phyloP scores from a whole-genome alignment of 2,113 vertebrate genomes.

The Albula goreensis region DNA sequence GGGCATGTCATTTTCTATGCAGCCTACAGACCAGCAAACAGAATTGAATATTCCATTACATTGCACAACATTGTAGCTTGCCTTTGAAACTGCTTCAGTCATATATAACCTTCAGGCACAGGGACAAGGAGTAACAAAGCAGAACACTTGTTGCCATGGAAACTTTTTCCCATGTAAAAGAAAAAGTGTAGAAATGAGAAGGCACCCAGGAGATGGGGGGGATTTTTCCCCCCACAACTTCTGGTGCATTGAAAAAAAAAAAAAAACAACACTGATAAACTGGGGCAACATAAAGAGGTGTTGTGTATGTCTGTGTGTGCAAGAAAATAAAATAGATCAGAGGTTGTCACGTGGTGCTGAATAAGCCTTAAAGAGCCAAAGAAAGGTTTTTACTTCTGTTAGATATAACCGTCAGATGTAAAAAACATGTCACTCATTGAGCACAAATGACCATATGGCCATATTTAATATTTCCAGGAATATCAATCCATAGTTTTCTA shows the following conservation, averaged over 20 bases:
- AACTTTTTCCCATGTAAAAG: slow-evolving; percentile 42
- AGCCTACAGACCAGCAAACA: not conserved
- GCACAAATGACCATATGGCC: not conserved
- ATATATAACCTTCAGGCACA: slow-evolving; percentile 35
- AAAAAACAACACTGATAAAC: not conserved
- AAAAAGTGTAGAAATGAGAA: slow-evolving; percentile 47
- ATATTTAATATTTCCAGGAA: not conserved
- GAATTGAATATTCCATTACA: slow-evolving; percentile 1
- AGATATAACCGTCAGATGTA: too few relatives aligned
- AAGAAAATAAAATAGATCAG: not conserved
- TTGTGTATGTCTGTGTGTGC: not conserved
- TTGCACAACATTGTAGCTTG: slow-evolving; percentile 10
- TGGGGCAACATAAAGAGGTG: not conserved
- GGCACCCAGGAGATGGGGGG: slow-evolving; percentile 35
- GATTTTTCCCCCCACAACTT: not conserved
- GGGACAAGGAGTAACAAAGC: slow-evolving; percentile 37
- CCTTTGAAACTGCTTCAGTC: slow-evolving; percentile 32
- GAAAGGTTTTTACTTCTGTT: not conserved
- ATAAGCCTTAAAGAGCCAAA: not conserved
- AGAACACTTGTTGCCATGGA: slow-evolving; percentile 54
- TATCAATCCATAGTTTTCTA: not conserved
- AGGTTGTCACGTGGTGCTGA: not conserved
- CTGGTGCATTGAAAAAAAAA: not conserved
- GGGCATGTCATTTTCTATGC: not conserved
- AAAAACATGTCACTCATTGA: not conserved